These are phyloP conservation scores for Andrena marginata DNA, from an alignment of 2,888 invertebrate species.

Conservation along the genomic window DNA sequence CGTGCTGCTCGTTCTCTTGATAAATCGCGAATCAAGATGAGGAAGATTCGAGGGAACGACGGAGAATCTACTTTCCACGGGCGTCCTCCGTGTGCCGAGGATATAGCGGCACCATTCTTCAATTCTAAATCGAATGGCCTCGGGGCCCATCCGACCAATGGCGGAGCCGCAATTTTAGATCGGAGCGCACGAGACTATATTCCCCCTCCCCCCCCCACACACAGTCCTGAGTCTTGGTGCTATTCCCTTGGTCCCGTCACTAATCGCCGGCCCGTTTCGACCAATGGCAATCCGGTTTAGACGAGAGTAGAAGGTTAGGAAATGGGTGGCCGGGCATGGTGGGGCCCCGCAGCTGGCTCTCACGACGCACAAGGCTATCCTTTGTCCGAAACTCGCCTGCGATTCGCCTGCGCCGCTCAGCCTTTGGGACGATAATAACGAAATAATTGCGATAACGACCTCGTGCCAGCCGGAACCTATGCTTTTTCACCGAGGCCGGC, in stretches of 20 bases:
- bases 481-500: constrained; percentile 7
- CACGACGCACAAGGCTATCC: constrained; percentile 82
- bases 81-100: constrained; percentile 68
- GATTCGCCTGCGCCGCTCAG: constrained; percentile 66
- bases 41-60: constrained; percentile 61
- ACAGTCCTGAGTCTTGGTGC: constrained; percentile 49
- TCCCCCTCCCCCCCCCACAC: too few relatives aligned
- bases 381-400: constrained; percentile 82
- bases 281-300: constrained; percentile 77
- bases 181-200: constrained; percentile 62
- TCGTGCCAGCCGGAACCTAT: constrained; percentile 17
- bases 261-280: constrained; percentile 74
- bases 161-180: constrained; percentile 76
- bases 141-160: constrained; percentile 79
- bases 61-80: constrained; percentile 70
- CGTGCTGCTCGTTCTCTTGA: constrained; percentile 46
- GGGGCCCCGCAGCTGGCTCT: constrained; percentile 66
- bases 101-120: constrained; percentile 80
- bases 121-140: constrained; percentile 83
- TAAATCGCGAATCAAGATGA: constrained; percentile 58
- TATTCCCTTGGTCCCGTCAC: constrained; percentile 71
- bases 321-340: constrained; percentile 72
- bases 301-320: constrained; percentile 77
- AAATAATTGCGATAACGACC: constrained; percentile 70
- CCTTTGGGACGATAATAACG: constrained; percentile 64